A percentile compares a stretch with the other conserved stretches of the same genome.
Evolutionary conservation across 2,113 vertebrate genomes (phyloP).

Genomic region (Thunnus maccoyii): DNA sequence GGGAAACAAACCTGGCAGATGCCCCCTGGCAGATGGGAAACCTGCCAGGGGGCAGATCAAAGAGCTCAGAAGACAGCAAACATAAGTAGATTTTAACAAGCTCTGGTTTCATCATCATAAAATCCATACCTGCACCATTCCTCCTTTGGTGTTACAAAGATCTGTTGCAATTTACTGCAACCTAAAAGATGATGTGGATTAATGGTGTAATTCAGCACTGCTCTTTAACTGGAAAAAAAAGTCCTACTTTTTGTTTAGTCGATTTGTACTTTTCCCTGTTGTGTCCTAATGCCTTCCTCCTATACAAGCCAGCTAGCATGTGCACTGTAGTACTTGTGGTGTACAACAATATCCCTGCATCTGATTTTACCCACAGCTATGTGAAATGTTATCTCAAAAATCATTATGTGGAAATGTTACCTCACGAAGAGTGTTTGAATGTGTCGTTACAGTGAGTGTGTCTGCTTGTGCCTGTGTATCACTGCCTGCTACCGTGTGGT

Average conservation of each 20-base stretch:
- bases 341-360: conserved; percentile 24
- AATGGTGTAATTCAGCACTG: conserved; percentile 9
- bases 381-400: conserved; percentile 68
- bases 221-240: too few species aligned
- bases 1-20: conserved; percentile 37
- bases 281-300: neutral
- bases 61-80: conserved; percentile 50
- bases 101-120: conserved; percentile 41
- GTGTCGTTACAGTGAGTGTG: conserved; percentile 25
- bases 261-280: conserved; percentile 1
- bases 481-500: conserved; percentile 66
- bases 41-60: conserved; percentile 49
- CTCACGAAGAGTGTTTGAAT: conserved; percentile 48
- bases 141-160: neutral
- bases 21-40: too few species aligned
- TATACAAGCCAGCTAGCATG: neutral
- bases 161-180: conserved; percentile 33
- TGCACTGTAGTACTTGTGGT: conserved; percentile 19
- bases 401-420: conserved; percentile 64
- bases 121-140: neutral
- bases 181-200: conserved; percentile 15
- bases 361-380: conserved; percentile 40
- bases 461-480: conserved; percentile 28
- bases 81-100: conserved; percentile 52
- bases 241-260: too few species aligned